phyloP scores from a whole-genome alignment of 1,140 invertebrate species.

The Drosophila ogumai region DNA sequence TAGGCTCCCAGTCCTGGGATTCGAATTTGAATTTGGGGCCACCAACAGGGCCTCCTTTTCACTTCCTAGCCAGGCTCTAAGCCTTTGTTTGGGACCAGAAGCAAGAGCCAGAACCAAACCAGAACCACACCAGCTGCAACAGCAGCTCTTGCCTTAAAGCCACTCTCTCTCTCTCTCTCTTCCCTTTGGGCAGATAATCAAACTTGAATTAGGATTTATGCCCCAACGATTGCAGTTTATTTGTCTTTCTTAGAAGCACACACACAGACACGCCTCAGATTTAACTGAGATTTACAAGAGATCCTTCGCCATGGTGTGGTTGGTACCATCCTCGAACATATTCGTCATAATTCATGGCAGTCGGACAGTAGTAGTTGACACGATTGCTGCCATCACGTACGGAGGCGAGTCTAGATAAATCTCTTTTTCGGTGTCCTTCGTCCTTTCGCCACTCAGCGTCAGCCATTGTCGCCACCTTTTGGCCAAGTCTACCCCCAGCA shows the following conservation, averaged over 20 bases:
- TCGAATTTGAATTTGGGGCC: slow-evolving; percentile 13
- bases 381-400: slow-evolving; percentile 74
- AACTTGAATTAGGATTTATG: slow-evolving; percentile 64
- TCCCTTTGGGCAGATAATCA: slow-evolving; percentile 58
- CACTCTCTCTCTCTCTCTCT: slow-evolving; percentile 4
- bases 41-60: background rate
- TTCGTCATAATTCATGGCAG: slow-evolving; percentile 70
- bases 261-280: slow-evolving; percentile 24
- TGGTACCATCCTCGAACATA: slow-evolving; percentile 35
- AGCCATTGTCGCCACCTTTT: slow-evolving; percentile 69
- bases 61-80: slow-evolving; percentile 14
- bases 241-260: slow-evolving; percentile 33
- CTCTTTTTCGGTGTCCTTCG: slow-evolving; percentile 48
- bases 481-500: slow-evolving; percentile 35
- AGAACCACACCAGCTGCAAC: slow-evolving; percentile 12
- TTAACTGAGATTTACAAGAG: slow-evolving; percentile 67
- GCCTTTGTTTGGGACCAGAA: slow-evolving; percentile 9
- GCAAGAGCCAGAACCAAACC: background rate
- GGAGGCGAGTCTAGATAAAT: slow-evolving; percentile 68
- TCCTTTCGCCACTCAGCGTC: slow-evolving; percentile 55
- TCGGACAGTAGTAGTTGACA: slow-evolving; percentile 61
- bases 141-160: slow-evolving; percentile 34
- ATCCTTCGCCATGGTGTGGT: slow-evolving; percentile 2
- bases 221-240: slow-evolving; percentile 50
- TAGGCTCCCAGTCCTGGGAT: background rate